phyloP scores from a whole-genome alignment of 2,888 invertebrate genomes.

The Agriotes lineatus region DNA sequence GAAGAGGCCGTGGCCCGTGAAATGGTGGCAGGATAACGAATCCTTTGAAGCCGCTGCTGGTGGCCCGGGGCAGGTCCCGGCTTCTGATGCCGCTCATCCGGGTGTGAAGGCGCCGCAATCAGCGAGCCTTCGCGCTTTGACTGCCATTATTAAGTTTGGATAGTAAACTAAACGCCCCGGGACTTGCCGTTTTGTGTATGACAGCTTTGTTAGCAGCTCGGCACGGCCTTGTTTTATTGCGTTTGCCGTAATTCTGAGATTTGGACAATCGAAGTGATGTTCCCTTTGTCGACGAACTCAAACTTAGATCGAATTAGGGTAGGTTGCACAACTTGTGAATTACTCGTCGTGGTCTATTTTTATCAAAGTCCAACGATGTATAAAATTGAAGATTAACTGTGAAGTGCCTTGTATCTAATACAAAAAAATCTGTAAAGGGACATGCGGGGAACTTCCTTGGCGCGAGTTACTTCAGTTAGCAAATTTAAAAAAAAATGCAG shows the following conservation, averaged over 20 bases:
- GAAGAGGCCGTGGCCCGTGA: constrained; percentile 49
- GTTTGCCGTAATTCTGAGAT: constrained; percentile 14
- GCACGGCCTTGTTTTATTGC: constrained; percentile 14
- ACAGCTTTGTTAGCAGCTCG: constrained; percentile 52
- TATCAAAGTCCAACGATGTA: no score
- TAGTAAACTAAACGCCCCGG: constrained; percentile 63
- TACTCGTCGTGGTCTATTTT: no score
- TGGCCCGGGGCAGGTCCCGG: constrained; percentile 44
- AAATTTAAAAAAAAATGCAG: no score
- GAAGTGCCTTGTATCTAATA: no score
- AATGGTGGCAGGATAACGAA: constrained; percentile 49
- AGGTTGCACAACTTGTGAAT: no score
- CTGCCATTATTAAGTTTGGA: constrained; percentile 66
- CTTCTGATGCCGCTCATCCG: constrained; percentile 54
- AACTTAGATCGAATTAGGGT: no score
- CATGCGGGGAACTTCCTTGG: no score
- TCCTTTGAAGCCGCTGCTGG: constrained; percentile 44
- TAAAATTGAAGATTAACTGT: no score
- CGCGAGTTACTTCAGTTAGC: no score
- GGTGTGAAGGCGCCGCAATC: constrained; percentile 57
- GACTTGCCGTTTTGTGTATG: constrained; percentile 58
- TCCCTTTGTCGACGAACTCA: no score
- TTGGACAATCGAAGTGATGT: background rate
- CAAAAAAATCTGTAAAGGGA: no score
- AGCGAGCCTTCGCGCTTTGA: constrained; percentile 56